Percentiles rank a stretch among this genome's conserved stretches.
These are phyloP conservation scores for Bovichtus diacanthus DNA, from an alignment of 2,797 vertebrate genomes.

Conservation along the genomic window DNA sequence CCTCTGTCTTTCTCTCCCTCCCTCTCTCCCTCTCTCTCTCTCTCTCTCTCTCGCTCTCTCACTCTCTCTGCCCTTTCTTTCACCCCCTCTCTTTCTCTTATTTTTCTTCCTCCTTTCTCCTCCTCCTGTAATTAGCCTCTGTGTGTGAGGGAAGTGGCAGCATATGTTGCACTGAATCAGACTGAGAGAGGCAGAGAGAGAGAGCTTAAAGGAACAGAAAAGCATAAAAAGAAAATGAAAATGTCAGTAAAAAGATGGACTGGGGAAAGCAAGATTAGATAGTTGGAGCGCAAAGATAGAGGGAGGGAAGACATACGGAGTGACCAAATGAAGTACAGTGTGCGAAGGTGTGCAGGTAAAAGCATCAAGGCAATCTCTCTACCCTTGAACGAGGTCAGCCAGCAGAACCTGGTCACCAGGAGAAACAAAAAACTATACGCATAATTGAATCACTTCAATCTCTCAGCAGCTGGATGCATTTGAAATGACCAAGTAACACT, in stretches of 20 bases:
- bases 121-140: constrained; percentile 66
- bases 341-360: constrained; percentile 12
- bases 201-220: constrained; percentile 6
- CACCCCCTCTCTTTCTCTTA: constrained; percentile 25
- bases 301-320: background rate
- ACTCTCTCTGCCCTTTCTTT: constrained; percentile 30
- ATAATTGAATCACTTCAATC: constrained; percentile 30
- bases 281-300: background rate
- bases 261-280: background rate
- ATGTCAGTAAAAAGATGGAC: constrained; percentile 1
- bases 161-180: constrained; percentile 64
- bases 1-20: constrained; percentile 13
- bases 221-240: constrained; percentile 6
- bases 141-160: constrained; percentile 54
- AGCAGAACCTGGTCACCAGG: constrained; percentile 8
- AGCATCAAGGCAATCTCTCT: background rate
- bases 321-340: background rate
- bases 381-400: constrained; percentile 16
- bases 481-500: constrained; percentile 30
- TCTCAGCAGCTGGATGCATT: constrained; percentile 38
- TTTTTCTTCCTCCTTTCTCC: constrained; percentile 42
- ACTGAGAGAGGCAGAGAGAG: constrained; percentile 31
- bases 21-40: constrained; percentile 2
- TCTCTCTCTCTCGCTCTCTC: constrained; percentile 19
- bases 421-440: constrained; percentile 31